Conservation (phyloP, 2,113 vertebrate genomes). For the Ictalurus furcatus region DNA sequence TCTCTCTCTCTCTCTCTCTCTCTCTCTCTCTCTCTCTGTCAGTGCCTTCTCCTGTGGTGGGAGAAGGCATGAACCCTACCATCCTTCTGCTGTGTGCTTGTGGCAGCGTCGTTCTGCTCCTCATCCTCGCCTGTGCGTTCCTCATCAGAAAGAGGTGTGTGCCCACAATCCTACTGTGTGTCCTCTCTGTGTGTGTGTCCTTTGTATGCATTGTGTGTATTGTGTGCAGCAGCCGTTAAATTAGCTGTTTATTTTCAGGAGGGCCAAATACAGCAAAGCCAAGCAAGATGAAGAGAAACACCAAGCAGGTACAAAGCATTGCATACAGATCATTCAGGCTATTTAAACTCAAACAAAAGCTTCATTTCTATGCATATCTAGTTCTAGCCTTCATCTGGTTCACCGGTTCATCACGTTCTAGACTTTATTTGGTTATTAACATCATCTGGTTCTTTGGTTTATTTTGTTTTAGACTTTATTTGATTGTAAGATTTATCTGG, state of each 20-base stretch:
- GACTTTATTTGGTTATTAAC: neutral
- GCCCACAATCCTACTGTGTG: slow-evolving; percentile 12
- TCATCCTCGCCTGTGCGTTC: slow-evolving; percentile 94
- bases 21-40: neutral
- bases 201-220: slow-evolving; percentile 16
- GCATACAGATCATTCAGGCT: slow-evolving; percentile 58
- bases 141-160: slow-evolving; percentile 94
- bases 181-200: slow-evolving; percentile 17
- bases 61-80: slow-evolving; percentile 91
- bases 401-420: too few species aligned
- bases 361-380: neutral
- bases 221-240: slow-evolving; percentile 27
- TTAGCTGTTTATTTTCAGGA: slow-evolving; percentile 42
- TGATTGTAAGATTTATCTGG: neutral
- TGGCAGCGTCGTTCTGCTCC: slow-evolving; percentile 90
- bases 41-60: slow-evolving; percentile 94
- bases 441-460: neutral
- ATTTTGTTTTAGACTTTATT: neutral
- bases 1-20: too few species aligned
- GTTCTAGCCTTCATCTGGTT: neutral
- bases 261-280: slow-evolving; percentile 55
- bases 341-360: neutral
- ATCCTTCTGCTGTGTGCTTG: slow-evolving; percentile 92
- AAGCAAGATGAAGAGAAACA: slow-evolving; percentile 53
- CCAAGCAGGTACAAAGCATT: slow-evolving; percentile 43